Evolutionary conservation across 2,113 vertebrate genomes (phyloP).

Genomic region (Chionodraco myersi): DNA sequence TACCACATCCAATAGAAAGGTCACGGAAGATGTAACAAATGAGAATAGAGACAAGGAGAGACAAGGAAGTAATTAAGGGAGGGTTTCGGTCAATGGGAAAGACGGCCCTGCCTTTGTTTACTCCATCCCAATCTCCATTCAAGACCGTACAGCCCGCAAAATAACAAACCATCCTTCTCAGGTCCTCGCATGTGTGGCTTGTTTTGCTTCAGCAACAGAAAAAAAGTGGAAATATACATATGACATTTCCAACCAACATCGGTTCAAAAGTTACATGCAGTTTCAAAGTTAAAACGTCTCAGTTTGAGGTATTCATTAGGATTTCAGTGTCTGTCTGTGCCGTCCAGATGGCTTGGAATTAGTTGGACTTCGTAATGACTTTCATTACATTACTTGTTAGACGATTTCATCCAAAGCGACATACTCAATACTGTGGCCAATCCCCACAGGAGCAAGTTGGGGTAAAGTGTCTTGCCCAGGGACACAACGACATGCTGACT

Average conservation of each 20-base stretch:
- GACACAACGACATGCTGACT: no score
- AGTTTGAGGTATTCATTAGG: not conserved
- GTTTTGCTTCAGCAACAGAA: not conserved
- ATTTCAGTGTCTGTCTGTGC: not conserved
- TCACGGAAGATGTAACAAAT: conserved; percentile 73
- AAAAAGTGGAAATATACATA: conserved; percentile 1
- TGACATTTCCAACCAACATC: conserved; percentile 38
- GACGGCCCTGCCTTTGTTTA: conserved; percentile 31
- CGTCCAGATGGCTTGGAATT: not conserved
- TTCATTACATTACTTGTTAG: not conserved
- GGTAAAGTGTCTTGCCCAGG: no score
- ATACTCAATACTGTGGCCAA: no score
- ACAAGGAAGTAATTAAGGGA: conserved; percentile 62
- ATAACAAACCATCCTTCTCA: conserved; percentile 9
- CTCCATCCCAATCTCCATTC: conserved; percentile 17
- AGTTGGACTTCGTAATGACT: not conserved
- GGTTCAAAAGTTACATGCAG: conserved; percentile 39
- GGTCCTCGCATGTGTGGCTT: conserved; percentile 1
- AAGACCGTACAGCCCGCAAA: conserved; percentile 9
- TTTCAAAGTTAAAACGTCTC: no score
- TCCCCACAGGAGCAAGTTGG: no score
- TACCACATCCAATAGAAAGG: conserved; percentile 73
- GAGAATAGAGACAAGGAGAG: conserved; percentile 56
- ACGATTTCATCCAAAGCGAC: no score
- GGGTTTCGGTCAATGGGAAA: conserved; percentile 41